Evolutionary conservation across 1,140 invertebrate genomes (phyloP), one percentile per base, ranked within the genome.

Genomic region (Steinernema khuongi): DNA sequence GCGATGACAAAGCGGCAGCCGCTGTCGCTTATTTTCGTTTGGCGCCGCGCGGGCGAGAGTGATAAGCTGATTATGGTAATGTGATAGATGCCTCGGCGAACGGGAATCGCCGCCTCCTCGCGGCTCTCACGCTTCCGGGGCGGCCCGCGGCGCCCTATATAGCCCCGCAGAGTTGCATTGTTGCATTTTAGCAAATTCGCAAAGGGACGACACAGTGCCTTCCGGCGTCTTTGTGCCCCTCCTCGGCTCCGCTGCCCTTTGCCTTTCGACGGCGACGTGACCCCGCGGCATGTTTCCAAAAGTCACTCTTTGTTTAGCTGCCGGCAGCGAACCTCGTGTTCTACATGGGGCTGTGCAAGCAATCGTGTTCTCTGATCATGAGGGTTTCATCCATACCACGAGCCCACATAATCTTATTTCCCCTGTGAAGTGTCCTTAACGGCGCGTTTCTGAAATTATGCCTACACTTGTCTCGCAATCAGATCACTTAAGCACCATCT

Each of bases 1-100:
- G 19, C 4, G 11, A 60, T 60, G 50, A 60, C 50, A 60, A 60
- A 60, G 14, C 50, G 36, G 36, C 36, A n/a, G 7, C 4, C 11
- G 50, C 14, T 60, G 50, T 60, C 50, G 26, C 50, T 14, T 60
- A 60, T 60, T 60, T 60, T 60, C 22, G 50, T 22, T 26, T 2
- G 26, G 11, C 4, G 50, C 14, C 14, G 14, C 22, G 11, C 11
- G 4, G 50, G 50, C 50, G 50, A 7, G 11, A 26, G 11, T 60
- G 50, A 60, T 60, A 60, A 60, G 7, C 50, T 60, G 50, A 60
- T 60, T 60, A 60, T 60, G 50, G 50, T 14, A 60, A 60, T 60
- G 50, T 60, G 50, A 22, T 7, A 60, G 50, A 60, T n/a, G 14
- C 4, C 19, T 60, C 7, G 7, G 7, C 11, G 22, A 60, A 2